Conservation (phyloP, 1,140 invertebrate species). For the Apis florea region DNA sequence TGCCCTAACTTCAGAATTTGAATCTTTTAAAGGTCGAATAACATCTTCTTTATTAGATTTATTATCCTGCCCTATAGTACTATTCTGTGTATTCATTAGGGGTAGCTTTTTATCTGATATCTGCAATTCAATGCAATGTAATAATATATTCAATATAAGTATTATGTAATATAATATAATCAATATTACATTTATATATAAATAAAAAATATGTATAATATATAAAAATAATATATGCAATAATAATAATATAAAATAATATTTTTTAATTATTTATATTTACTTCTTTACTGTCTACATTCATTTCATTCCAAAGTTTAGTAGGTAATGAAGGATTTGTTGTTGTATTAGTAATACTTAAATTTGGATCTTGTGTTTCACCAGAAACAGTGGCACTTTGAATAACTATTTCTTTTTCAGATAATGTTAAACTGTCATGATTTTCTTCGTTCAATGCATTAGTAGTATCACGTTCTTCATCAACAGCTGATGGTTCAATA, state of each 20-base stretch:
- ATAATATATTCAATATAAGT: neutral
- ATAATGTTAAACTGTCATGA: slow-evolving; percentile 69
- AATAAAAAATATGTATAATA: too few species aligned
- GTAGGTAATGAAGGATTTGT: slow-evolving; percentile 71
- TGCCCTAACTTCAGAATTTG: slow-evolving; percentile 77
- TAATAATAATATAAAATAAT: too few species aligned
- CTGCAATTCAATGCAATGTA: slow-evolving; percentile 43
- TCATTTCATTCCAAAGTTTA: slow-evolving; percentile 71
- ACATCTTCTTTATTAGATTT: slow-evolving; percentile 64
- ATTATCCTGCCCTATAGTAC: slow-evolving; percentile 62
- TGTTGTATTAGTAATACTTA: slow-evolving; percentile 70
- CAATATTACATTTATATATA: neutral
- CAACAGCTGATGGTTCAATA: slow-evolving; percentile 85
- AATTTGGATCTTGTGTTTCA: slow-evolving; percentile 66
- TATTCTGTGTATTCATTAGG: slow-evolving; percentile 51
- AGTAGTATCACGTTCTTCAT: slow-evolving; percentile 75
- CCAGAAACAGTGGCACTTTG: slow-evolving; percentile 55
- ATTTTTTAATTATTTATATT: slow-evolving; percentile 9
- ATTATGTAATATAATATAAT: too few species aligned
- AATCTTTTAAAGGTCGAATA: slow-evolving; percentile 74
- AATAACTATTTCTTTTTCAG: slow-evolving; percentile 65
- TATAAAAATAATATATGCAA: too few species aligned
- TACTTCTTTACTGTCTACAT: slow-evolving; percentile 46
- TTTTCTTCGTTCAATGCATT: slow-evolving; percentile 73
- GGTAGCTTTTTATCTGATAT: slow-evolving; percentile 32